These are phyloP conservation scores for Andrena bicolor DNA, from an alignment of 2,888 invertebrate species.

Conservation along the genomic window DNA sequence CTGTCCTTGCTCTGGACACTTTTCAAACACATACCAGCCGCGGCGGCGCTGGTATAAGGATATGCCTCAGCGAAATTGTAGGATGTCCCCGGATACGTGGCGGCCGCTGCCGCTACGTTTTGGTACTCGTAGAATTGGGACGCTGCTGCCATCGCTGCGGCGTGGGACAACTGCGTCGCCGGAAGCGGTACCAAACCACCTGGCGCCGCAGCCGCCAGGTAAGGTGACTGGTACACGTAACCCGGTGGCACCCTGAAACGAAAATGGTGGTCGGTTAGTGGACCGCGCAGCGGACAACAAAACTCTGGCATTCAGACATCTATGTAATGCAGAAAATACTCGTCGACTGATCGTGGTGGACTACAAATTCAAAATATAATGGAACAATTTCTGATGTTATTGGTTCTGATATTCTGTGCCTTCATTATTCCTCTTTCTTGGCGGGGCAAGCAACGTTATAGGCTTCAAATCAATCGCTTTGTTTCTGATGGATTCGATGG, in stretches of 20 bases:
- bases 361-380: neutral
- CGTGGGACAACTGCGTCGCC: slow-evolving; percentile 89
- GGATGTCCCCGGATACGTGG: slow-evolving; percentile 90
- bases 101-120: slow-evolving; percentile 90
- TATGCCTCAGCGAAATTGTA: slow-evolving; percentile 91
- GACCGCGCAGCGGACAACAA: neutral
- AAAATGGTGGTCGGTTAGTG: slow-evolving; percentile 47
- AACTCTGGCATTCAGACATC: slow-evolving; percentile 48
- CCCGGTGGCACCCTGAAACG: slow-evolving; percentile 89
- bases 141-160: slow-evolving; percentile 92
- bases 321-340: slow-evolving; percentile 48
- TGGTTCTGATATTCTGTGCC: neutral
- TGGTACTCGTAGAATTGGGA: slow-evolving; percentile 94
- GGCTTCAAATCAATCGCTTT: no score
- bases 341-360: slow-evolving; percentile 39
- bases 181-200: slow-evolving; percentile 89
- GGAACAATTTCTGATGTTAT: neutral
- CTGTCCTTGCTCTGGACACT: slow-evolving; percentile 76
- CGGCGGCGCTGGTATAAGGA: slow-evolving; percentile 88
- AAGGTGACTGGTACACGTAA: slow-evolving; percentile 92
- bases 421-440: neutral
- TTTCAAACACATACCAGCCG: slow-evolving; percentile 87
- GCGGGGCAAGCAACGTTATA: no score
- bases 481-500: no score
- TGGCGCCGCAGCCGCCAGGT: slow-evolving; percentile 87